Conservation (phyloP, 2,113 vertebrate species). For the Steatornis caripensis region DNA sequence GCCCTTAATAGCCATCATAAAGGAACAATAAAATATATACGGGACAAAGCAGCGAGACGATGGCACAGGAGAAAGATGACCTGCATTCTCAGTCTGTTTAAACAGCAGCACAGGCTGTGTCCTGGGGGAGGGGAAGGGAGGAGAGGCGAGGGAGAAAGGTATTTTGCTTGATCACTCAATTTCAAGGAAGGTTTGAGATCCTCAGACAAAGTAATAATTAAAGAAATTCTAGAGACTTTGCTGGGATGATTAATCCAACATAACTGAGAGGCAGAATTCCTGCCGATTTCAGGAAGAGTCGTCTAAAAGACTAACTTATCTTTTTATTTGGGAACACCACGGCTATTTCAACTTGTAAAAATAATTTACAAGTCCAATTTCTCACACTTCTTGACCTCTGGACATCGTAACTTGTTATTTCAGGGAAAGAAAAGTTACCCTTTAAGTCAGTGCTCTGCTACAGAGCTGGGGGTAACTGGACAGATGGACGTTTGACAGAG, state of each 20-base stretch:
- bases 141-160: not conserved
- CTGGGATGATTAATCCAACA: not conserved
- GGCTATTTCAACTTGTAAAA: slow-evolving; percentile 6
- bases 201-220: not conserved
- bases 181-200: not conserved
- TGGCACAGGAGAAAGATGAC: slow-evolving; percentile 29
- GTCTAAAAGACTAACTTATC: not conserved
- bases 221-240: not conserved
- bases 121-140: not conserved
- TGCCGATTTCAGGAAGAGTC: not conserved
- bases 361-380: not conserved
- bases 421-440: not conserved
- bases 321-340: not conserved
- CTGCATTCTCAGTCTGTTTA: slow-evolving; percentile 10
- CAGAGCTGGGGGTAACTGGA: not conserved
- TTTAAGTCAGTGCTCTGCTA: not conserved
- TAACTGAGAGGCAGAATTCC: not conserved
- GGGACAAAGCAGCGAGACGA: slow-evolving; percentile 40
- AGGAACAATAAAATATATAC: slow-evolving; percentile 37
- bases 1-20: slow-evolving; percentile 41
- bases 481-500: not conserved
- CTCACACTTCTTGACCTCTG: not conserved
- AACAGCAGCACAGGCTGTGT: not conserved
- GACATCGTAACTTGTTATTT: not conserved
- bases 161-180: not conserved